A percentile compares a stretch with the other conserved stretches of the same genome.
phyloP scores from a whole-genome alignment of 2,888 invertebrate genomes.

The Pollenia amentaria region DNA sequence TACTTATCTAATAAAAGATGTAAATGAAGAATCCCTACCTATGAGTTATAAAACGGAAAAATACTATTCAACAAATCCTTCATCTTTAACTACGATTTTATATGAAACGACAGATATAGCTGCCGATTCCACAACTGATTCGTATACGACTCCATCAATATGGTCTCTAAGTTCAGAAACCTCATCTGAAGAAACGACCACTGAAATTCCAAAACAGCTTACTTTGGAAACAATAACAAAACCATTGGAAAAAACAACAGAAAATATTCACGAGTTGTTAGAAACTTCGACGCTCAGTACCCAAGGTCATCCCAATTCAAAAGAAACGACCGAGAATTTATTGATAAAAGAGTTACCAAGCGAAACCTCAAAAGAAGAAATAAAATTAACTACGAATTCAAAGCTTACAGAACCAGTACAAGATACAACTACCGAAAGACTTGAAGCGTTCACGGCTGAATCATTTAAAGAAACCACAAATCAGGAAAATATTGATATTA shows the following conservation, averaged over 20 bases:
- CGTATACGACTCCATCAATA: not conserved
- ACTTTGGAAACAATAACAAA: not conserved
- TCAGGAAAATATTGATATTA: not conserved
- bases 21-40: not conserved
- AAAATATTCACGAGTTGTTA: not conserved
- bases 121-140: not conserved
- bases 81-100: not conserved
- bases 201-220: not conserved
- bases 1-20: not conserved
- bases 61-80: not conserved
- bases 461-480: not conserved
- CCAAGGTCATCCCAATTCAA: not conserved
- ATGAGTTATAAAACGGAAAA: not conserved
- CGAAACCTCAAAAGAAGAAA: not conserved
- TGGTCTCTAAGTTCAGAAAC: not conserved
- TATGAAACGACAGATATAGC: not conserved
- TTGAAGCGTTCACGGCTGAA: not conserved
- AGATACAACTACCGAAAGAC: not conserved
- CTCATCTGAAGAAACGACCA: not conserved
- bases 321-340: not conserved
- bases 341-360: not conserved
- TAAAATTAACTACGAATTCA: not conserved
- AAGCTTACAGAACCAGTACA: not conserved
- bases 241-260: not conserved
- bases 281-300: not conserved